A percentile compares a stretch with the other conserved stretches of the same genome.
These are phyloP conservation scores for Tetraneura akinire DNA, from an alignment of 1,140 invertebrate genomes.

Conservation along the genomic window DNA sequence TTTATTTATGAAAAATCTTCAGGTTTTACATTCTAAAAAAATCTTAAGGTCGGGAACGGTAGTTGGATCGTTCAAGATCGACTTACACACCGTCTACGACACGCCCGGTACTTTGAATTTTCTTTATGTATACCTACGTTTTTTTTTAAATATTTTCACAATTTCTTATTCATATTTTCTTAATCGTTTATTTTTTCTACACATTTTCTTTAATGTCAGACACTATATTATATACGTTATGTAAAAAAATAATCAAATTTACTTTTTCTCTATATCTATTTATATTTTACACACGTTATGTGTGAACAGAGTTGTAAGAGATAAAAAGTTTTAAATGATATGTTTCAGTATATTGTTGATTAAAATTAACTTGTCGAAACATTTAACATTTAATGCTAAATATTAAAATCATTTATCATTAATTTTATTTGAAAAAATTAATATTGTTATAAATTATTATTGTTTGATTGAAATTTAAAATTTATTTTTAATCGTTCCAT, in stretches of 20 bases:
- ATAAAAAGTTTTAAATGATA: too few species aligned
- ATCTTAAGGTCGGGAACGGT: slow-evolving; percentile 63
- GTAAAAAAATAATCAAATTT: not conserved
- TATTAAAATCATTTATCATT: too few species aligned
- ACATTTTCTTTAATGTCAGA: not conserved
- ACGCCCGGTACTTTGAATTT: slow-evolving; percentile 62
- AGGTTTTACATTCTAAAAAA: slow-evolving; percentile 70
- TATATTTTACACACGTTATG: not conserved
- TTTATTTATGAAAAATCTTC: slow-evolving; percentile 55
- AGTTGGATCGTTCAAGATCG: slow-evolving; percentile 69
- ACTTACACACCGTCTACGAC: slow-evolving; percentile 68
- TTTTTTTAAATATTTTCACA: slow-evolving; percentile 43
- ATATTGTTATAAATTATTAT: too few species aligned
- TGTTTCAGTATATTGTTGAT: too few species aligned
- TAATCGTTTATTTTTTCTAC: not conserved
- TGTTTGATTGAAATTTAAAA: too few species aligned
- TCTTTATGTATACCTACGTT: not conserved
- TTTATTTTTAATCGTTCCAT: too few species aligned
- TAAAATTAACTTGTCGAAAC: too few species aligned
- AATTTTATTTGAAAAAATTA: too few species aligned
- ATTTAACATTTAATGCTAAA: too few species aligned
- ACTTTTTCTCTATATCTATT: not conserved
- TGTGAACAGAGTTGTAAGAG: too few species aligned
- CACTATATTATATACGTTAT: not conserved
- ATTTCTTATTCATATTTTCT: slow-evolving; percentile 47